phyloP scores from a whole-genome alignment of 2,888 invertebrate genomes.

The Netelia fuscicornis region DNA sequence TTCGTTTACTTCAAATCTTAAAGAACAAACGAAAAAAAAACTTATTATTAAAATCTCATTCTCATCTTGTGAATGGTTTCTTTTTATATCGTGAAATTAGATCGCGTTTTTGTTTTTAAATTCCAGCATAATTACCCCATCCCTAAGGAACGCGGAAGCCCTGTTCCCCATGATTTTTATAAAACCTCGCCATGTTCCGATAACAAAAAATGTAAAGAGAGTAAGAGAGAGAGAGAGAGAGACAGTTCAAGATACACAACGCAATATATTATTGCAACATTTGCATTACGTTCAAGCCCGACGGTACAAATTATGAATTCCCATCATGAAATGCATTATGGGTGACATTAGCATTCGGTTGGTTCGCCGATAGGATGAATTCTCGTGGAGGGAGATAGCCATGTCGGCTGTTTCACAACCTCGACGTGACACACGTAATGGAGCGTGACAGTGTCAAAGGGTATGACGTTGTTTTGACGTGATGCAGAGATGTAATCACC shows the following conservation, averaged over 20 bases:
- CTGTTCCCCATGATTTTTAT: too few relatives aligned
- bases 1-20: too few relatives aligned
- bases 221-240: not conserved
- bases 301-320: slow-evolving; percentile 75
- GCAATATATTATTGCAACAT: slow-evolving; percentile 3
- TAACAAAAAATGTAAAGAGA: slow-evolving; percentile 17
- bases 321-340: slow-evolving; percentile 75
- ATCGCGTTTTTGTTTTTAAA: too few relatives aligned
- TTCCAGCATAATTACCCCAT: too few relatives aligned
- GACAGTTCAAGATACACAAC: not conserved
- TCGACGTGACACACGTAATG: slow-evolving; percentile 74
- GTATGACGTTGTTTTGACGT: slow-evolving; percentile 75
- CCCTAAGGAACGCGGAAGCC: too few relatives aligned
- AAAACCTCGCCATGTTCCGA: not conserved
- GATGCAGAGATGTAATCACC: slow-evolving; percentile 69
- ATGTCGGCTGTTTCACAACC: slow-evolving; percentile 56
- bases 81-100: too few relatives aligned
- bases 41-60: too few relatives aligned
- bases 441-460: slow-evolving; percentile 75
- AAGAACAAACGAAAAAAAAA: too few relatives aligned
- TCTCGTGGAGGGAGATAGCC: slow-evolving; percentile 57
- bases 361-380: slow-evolving; percentile 29
- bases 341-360: slow-evolving; percentile 79
- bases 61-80: too few relatives aligned
- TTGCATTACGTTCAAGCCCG: slow-evolving; percentile 20